Evolutionary conservation across 1,140 invertebrate genomes (phyloP).

Genomic region (Drosophila nigrodunni): DNA sequence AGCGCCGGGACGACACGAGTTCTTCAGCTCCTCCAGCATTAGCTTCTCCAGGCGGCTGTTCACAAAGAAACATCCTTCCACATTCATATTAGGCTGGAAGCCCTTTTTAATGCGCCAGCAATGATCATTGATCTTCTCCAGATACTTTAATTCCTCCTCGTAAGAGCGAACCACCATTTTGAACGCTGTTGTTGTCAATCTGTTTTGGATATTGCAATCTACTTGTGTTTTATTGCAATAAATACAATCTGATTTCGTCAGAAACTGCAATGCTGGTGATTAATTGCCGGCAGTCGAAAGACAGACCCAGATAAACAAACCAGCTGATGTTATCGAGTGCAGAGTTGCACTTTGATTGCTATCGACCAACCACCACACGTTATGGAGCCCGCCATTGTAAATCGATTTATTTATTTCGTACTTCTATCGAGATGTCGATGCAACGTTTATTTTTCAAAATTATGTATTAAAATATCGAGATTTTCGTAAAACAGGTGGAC

Average conservation of each 20-base stretch:
- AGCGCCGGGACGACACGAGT: conserved; percentile 94
- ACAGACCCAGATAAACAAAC: conserved; percentile 12
- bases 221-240: not conserved
- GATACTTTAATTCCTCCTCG: conserved; percentile 96
- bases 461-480: conserved; percentile 24
- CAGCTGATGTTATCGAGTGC: conserved; percentile 1
- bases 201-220: conserved; percentile 7
- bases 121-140: conserved; percentile 94
- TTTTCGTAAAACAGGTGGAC: conserved; percentile 15
- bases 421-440: not conserved
- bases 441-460: conserved; percentile 16
- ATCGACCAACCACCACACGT: conserved; percentile 5
- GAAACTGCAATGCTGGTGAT: conserved; percentile 32
- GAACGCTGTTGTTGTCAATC: not conserved
- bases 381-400: not conserved
- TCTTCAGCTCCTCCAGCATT: conserved; percentile 98
- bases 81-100: conserved; percentile 99
- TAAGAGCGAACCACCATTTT: conserved; percentile 96
- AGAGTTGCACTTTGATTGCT: not conserved
- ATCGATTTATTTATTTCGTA: too few relatives aligned
- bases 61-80: conserved; percentile 99
- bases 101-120: conserved; percentile 99
- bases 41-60: conserved; percentile 96
- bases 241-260: conserved; percentile 49
- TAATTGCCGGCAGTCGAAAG: conserved; percentile 16